These are phyloP conservation scores for Apodemia zela DNA, from an alignment of 2,888 invertebrate genomes.

Conservation along the genomic window DNA sequence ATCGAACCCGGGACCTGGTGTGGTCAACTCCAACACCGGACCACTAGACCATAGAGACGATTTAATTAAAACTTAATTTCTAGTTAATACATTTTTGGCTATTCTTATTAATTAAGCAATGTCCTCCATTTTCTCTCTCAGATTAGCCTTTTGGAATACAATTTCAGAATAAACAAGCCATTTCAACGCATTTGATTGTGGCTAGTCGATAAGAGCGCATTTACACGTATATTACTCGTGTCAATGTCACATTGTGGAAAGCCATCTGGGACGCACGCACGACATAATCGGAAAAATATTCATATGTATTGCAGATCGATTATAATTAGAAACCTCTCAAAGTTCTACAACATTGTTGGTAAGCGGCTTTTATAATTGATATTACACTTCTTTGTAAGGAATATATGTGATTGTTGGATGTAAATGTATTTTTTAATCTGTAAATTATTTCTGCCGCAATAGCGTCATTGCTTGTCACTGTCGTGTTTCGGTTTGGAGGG, in stretches of 20 bases:
- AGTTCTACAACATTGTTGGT: not conserved
- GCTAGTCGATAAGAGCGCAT: conserved; percentile 12
- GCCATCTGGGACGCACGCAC: conserved; percentile 7
- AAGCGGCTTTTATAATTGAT: conserved; percentile 12
- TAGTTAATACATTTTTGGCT: not conserved
- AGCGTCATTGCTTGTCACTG: no score
- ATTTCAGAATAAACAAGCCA: conserved; percentile 14
- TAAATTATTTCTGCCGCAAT: no score
- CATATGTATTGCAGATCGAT: not conserved
- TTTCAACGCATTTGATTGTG: conserved; percentile 16
- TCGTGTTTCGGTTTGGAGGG: no score
- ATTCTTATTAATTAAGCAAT: not conserved
- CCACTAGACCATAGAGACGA: no score
- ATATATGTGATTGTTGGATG: not conserved
- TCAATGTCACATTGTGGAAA: conserved; percentile 16
- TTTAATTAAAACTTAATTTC: no score
- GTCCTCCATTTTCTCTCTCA: not conserved
- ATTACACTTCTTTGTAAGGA: not conserved
- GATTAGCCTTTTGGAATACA: conserved; percentile 7
- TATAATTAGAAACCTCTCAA: conserved; percentile 16
- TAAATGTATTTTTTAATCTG: not conserved
- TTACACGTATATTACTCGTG: conserved; percentile 16
- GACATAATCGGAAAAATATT: conserved; percentile 12
- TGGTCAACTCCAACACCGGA: no score
- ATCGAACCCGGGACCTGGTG: no score